These are phyloP conservation scores for Potamilus streckersoni DNA, from an alignment of 1,140 invertebrate genomes.

Conservation along the genomic window DNA sequence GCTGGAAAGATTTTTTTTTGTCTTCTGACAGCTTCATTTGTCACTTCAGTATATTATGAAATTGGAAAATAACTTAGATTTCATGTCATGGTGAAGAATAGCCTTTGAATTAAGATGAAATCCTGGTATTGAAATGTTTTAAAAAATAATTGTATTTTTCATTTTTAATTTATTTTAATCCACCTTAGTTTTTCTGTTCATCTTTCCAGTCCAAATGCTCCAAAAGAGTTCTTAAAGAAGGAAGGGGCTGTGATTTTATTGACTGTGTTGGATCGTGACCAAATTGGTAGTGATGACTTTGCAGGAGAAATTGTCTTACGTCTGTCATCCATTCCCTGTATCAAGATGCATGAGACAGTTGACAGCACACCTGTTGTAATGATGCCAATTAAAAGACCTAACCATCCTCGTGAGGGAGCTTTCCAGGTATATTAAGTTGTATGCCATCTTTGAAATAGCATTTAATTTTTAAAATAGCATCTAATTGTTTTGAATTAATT, in stretches of 20 bases:
- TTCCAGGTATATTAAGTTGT: conserved; percentile 34
- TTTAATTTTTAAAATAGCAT: no score
- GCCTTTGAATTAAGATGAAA: no score
- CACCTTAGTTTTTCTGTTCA: neutral
- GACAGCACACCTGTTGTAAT: conserved; percentile 51
- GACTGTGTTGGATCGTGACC: conserved; percentile 95
- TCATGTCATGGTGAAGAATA: no score
- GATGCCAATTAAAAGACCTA: conserved; percentile 53
- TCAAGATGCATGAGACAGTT: conserved; percentile 38
- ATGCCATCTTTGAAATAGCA: no score
- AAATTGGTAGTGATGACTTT: conserved; percentile 92
- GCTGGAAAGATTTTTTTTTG: neutral
- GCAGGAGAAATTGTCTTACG: conserved; percentile 93
- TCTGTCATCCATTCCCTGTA: conserved; percentile 65
- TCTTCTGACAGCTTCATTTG: neutral
- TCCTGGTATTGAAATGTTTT: no score
- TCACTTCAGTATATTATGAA: neutral
- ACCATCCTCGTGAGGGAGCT: conserved; percentile 22
- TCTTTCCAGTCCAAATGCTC: conserved; percentile 77
- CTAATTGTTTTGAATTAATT: no score
- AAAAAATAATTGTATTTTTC: no score
- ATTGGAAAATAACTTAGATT: no score
- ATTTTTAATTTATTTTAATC: no score
- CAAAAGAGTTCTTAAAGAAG: conserved; percentile 79
- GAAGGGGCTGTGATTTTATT: conserved; percentile 86